Base-by-base conservation (phyloP, 2,113 vertebrate genomes). In the Macquaria australasica region DNA sequence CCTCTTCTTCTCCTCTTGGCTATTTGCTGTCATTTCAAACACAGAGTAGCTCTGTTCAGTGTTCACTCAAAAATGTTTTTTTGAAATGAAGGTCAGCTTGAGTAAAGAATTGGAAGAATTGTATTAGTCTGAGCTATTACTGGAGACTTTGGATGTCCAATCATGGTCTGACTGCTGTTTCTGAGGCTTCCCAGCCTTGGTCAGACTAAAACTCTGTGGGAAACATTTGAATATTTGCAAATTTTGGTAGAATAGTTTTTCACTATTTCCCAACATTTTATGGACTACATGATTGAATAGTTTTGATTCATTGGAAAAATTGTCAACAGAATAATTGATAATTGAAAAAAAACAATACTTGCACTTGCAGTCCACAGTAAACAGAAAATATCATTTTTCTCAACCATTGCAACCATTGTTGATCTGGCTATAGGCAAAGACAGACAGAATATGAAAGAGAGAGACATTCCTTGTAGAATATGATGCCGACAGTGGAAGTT, bases 1-100 rank as follows among this genome's bases (percentile, higher is more conserved):
- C 20, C 23, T 41, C 21, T 58, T 72, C 53, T 21, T 45, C 60
- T 84, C 59, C 28, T 55, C 59, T 59, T 77, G 59, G 37, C 60
- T 28, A 58, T 37, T 75, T 51, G 8, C 25, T 63, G 39, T 39
- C 12, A 39, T 81, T 71, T 72, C 23, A 64, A 28, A 16, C 37
- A 43, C 12, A 6, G 21, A 62, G 72, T 31, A 55, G 56, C 43
- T 68, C 55, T 55, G 73, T 34, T 70, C 62, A 67, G n/a, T 41
- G 41, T 66, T 74, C 62, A 25, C 67, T 80, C 28, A 34, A 37
- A 45, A 51, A 56, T 10, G 4, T 12, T 45, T 9, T 34, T 37
- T 63, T 53, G 31, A 23, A 69, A 59, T 60, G 59, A 1, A 59
- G 41, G 34, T 69, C 45, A 55, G 23, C 20, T n/a, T 23, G 21